Conservation (phyloP, 2,888 invertebrate genomes). For the Hyposoter dolosus region DNA sequence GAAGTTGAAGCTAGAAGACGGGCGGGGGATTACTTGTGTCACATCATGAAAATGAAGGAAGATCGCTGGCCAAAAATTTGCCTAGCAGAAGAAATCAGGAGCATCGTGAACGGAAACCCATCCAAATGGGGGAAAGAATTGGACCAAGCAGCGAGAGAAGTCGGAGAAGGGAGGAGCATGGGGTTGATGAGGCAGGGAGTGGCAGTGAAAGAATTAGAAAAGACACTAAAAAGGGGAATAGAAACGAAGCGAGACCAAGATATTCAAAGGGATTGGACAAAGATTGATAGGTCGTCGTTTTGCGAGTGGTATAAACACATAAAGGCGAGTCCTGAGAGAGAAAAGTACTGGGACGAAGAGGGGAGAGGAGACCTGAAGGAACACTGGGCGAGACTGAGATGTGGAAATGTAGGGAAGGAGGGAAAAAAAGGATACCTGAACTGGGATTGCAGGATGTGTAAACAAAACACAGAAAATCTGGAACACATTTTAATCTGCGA, state of each 20-base stretch:
- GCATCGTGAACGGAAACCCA: no score
- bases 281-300: conserved; percentile 15
- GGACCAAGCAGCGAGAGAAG: not conserved
- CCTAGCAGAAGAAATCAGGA: no score
- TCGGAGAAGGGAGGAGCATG: not conserved
- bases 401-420: conserved; percentile 14
- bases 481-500: conserved; percentile 1
- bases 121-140: no score
- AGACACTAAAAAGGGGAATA: not conserved
- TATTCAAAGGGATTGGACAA: conserved; percentile 11
- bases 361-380: not conserved
- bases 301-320: not conserved
- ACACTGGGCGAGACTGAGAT: not conserved
- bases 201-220: not conserved
- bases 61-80: no score
- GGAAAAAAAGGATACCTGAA: not conserved
- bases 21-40: not conserved
- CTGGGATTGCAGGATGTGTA: conserved; percentile 14
- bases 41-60: not conserved
- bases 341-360: conserved; percentile 9
- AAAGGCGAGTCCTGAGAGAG: not conserved
- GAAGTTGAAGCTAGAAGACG: conserved; percentile 13
- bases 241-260: conserved; percentile 19
- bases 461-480: conserved; percentile 6
- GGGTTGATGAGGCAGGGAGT: not conserved